Evolutionary conservation across 1,140 invertebrate genomes (phyloP).

Genomic region (Araneus ventricosus): DNA sequence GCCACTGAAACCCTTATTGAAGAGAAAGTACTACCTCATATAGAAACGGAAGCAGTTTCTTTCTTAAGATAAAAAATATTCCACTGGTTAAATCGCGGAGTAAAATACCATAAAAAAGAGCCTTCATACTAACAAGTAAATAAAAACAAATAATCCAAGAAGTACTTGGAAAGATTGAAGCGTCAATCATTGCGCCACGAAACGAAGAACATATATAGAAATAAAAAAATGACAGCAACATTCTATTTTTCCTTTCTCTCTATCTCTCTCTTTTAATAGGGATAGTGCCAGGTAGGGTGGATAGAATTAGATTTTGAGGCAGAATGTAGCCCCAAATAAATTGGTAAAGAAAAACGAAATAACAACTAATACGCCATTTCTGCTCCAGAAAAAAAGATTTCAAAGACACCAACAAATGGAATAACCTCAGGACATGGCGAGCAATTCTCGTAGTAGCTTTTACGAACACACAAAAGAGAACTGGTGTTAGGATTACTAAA

Average conservation of each 20-base stretch:
- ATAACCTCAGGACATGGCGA: not conserved
- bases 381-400: not conserved
- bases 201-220: slow-evolving; percentile 29
- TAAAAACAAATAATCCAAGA: slow-evolving; percentile 61
- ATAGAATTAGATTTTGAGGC: slow-evolving; percentile 64
- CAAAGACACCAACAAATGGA: not conserved
- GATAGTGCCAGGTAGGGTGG: slow-evolving; percentile 54
- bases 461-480: not conserved
- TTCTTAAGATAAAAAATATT: not conserved
- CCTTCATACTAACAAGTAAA: slow-evolving; percentile 21
- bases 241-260: slow-evolving; percentile 30
- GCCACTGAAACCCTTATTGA: not conserved
- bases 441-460: slow-evolving; percentile 19
- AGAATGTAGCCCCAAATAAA: slow-evolving; percentile 51
- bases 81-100: not conserved
- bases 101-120: slow-evolving; percentile 13
- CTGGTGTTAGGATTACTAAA: slow-evolving; percentile 29
- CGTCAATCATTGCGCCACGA: slow-evolving; percentile 51
- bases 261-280: slow-evolving; percentile 34
- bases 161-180: slow-evolving; percentile 69
- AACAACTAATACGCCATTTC: slow-evolving; percentile 43
- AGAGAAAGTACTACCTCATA: not conserved
- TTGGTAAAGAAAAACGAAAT: slow-evolving; percentile 54
- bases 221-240: slow-evolving; percentile 34
- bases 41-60: not conserved